phyloP scores from a whole-genome alignment of 2,113 vertebrate genomes.

The Jaculus jaculus region DNA sequence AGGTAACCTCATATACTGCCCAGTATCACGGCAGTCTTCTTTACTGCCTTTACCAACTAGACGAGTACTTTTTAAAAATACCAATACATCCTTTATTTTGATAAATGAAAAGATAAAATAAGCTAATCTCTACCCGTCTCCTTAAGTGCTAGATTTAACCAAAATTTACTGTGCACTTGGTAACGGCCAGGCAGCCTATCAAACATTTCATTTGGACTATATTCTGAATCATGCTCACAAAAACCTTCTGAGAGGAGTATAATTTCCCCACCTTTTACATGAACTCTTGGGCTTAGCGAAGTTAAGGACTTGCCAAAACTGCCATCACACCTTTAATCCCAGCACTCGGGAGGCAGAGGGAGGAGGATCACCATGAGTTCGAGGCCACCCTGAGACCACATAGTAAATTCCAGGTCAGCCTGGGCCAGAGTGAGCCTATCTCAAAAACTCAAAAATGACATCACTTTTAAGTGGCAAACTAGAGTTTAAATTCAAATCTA shows the following conservation, averaged over 20 bases:
- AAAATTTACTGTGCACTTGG: neutral
- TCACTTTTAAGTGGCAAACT: neutral
- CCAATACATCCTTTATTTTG: neutral
- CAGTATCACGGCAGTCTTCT: neutral
- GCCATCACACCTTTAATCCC: no score
- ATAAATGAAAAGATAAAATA: neutral
- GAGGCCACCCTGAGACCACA: no score
- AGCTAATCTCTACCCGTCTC: neutral
- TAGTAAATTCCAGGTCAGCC: no score
- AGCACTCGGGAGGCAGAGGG: no score
- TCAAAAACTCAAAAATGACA: no score
- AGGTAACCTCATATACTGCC: neutral
- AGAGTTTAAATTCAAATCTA: constrained; percentile 34
- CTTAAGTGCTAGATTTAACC: neutral
- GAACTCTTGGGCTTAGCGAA: neutral
- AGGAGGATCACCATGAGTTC: no score
- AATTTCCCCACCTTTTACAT: neutral
- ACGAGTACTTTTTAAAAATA: neutral
- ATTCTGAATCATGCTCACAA: neutral
- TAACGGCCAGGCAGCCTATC: neutral
- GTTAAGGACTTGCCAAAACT: neutral
- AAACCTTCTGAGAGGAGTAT: neutral
- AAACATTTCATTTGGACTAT: neutral
- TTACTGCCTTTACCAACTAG: neutral
- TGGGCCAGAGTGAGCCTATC: no score